Base-by-base conservation (phyloP, 2,888 invertebrate genomes). In the Exephanes ischioxanthus region DNA sequence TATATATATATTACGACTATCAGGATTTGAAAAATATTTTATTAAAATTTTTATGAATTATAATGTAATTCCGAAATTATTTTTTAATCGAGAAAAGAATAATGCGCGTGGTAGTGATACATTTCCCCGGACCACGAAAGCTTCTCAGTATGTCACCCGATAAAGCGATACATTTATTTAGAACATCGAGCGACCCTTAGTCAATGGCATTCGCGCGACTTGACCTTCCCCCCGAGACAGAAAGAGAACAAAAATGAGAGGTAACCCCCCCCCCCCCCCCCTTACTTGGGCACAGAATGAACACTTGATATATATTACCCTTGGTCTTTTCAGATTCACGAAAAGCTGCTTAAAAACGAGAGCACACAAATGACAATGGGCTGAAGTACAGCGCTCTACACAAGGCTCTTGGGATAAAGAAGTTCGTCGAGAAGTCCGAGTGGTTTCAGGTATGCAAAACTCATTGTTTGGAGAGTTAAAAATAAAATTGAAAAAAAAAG, bases 331-430 rank as follows among this genome's bases (percentile, higher is more conserved):
- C 87, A 90, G 91, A 84, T 88, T 72, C 61, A 63, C 84, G 86
- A 84, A 87, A 88, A 89, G 84, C 87, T 89, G 88, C 78, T 81
- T 77, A 85, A 63, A 89, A 87, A 86, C 86, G 81, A 83, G 86
- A 80, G 76, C 77, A 89, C 82, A 88, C 86, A 73, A 89, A 89
- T 91, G 91, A 92, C 91, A 90, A 92, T 92, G 92, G 92, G 92
- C 91, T 92, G 92, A 92, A 92, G 88, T 85, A 89, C 82, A 76
- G 76, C 67, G 75, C 53, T 79, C 85, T 85, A 82, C 55, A 63
- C 45, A 71, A 82, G 73, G 85, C 82, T 83, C 85, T 85, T 82
- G 85, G 85, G 85, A 83, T 83, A 76, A 30, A 45, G 45, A 85
- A 83, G 72, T 83, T 83, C 79, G 80, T 85, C 84, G 73, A 70